phyloP scores from a whole-genome alignment of 2,888 invertebrate genomes.

The Branchellion lobata region DNA sequence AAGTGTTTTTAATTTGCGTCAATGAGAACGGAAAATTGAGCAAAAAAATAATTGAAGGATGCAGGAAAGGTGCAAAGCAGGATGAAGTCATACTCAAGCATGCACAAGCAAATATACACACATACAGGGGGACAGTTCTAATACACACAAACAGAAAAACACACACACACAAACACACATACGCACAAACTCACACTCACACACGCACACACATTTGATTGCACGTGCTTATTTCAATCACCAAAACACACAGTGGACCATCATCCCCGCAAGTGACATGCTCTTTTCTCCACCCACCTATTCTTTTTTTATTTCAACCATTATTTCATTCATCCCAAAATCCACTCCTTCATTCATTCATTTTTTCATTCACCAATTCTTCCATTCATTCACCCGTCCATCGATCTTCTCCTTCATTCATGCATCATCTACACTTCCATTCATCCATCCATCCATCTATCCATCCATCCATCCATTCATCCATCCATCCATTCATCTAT shows the following conservation, averaged over 20 bases:
- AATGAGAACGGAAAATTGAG: no score
- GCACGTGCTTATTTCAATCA: not conserved
- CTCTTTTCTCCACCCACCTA: not conserved
- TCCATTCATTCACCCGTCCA: constrained; percentile 8
- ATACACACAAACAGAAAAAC: no score
- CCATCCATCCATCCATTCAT: constrained; percentile 10
- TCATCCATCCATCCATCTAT: constrained; percentile 6
- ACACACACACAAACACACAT: no score
- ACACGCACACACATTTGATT: no score
- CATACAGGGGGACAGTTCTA: no score
- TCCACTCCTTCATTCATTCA: constrained; percentile 8
- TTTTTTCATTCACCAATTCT: not conserved
- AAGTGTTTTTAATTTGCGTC: no score
- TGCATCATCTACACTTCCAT: constrained; percentile 12
- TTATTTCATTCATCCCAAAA: not conserved
- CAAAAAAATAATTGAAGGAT: no score
- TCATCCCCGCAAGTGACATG: not conserved
- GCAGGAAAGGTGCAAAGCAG: no score
- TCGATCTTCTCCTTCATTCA: not conserved
- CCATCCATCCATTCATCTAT: constrained; percentile 20
- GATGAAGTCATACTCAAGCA: no score
- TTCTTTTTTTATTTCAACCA: not conserved
- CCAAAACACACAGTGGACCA: not conserved
- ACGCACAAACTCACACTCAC: no score
- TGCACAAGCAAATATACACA: no score